Conservation (phyloP, 2,797 vertebrate genomes). For the Pangasius sanitwongsei region DNA sequence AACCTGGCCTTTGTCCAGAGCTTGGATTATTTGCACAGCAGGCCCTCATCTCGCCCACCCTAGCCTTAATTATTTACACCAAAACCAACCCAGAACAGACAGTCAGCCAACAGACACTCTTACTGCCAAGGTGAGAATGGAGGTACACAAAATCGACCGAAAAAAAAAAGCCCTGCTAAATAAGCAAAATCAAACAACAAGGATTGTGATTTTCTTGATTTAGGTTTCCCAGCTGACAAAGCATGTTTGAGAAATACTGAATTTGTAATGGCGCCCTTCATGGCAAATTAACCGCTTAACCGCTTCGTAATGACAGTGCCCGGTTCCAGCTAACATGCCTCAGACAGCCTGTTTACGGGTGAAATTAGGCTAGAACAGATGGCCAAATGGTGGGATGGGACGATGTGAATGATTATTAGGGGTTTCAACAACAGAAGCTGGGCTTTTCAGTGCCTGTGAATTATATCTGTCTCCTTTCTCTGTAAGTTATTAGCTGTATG, state of each 20-base stretch:
- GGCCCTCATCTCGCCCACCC: conserved; percentile 44
- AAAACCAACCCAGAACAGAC: conserved; percentile 53
- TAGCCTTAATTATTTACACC: conserved; percentile 52
- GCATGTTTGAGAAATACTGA: neutral
- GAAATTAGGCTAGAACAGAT: conserved; percentile 71
- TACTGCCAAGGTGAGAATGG: conserved; percentile 36
- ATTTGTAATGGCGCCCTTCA: conserved; percentile 31
- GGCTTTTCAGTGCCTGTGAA: conserved; percentile 55
- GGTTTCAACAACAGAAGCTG: conserved; percentile 65
- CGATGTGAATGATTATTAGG: conserved; percentile 62
- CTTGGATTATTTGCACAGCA: conserved; percentile 57
- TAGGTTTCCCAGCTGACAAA: neutral
- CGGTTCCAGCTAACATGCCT: conserved; percentile 18
- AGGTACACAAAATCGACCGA: neutral
- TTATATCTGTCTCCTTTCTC: conserved; percentile 63
- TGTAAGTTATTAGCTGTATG: neutral
- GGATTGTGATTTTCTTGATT: neutral
- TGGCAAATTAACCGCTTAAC: conserved; percentile 28
- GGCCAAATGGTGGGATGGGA: conserved; percentile 63
- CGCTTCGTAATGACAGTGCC: conserved; percentile 24
- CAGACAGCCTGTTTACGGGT: conserved; percentile 65
- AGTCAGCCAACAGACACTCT: conserved; percentile 24
- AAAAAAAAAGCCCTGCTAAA: neutral
- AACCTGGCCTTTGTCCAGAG: conserved; percentile 48
- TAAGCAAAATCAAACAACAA: neutral